Base-by-base conservation (phyloP, 2,888 invertebrate genomes). In the Acleris holmiana region DNA sequence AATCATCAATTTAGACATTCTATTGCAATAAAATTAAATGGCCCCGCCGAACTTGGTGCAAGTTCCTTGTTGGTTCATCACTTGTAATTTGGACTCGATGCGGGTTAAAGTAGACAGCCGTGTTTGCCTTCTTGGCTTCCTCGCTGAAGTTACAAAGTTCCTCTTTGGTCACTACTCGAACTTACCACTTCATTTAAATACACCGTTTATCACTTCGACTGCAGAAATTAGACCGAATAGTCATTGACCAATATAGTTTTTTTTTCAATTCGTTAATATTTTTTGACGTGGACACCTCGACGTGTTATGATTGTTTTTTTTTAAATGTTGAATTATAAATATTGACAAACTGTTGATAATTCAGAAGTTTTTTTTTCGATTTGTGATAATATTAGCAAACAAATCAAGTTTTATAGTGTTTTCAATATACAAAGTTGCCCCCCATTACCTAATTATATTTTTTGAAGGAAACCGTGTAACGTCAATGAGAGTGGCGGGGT, bases 51-150 rank as follows among this genome's bases (percentile, higher is more conserved):
- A 70, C 73, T 69, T 61, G 68, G 71, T 79, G 71, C 80, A 73
- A 79, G 72, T 78, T 77, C 75, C 76, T 75, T 79, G 79, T 80
- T 78, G 79, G 77, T 76, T 63, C 63, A 63, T 63, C 74, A 74
- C 76, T 79, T 76, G 79, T 82, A 81, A 82, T 84, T 85, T 80
- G 77, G 74, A 71, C 77, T 74, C 73, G 77, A 86, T 86, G 85
- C 84, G 86, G 85, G 86, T 69, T 69, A 71, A 68, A 73, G 74
- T 76, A 78, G 73, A 71, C 79, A 80, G 35, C 29, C 35, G 56
- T 63, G 63, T 75, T 79, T 80, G 83, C 80, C 80, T 77, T 85
- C 82, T 85, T 87, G 84, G 81, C 66, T 69, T 76, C 60, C 82
- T 83, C 79, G 85, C 82, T 76, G 76, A 78, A 81, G 82, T 85